Base-by-base conservation (phyloP, 2,113 vertebrate species). In the Phalacrocorax aristotelis region DNA sequence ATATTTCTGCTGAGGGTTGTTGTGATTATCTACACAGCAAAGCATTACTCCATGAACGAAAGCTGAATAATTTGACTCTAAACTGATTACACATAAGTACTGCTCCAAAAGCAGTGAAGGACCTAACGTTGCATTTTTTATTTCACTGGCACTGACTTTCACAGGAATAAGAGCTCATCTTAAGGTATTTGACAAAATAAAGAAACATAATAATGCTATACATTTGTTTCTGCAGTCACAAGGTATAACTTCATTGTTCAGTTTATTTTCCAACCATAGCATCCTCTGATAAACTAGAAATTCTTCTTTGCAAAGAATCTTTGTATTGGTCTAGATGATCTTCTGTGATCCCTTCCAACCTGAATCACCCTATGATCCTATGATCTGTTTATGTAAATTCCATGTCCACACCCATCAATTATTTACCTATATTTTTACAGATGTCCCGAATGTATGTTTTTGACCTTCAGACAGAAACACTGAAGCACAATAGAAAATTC, bases 361-460 rank as follows among this genome's bases (percentile, higher is more conserved):
- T 83, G 71, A 93, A 55, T 76, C 52, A 86, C 71, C 44, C 52
- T 76, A 30, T 20, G 65, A 87, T 85, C 61, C 60, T 82, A 7
- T 58, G 83, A 94, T 86, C 65, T 79, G 26, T 80, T 94, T 86
- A 72, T 70, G 49, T 74, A 89, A 95, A 97, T 94, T 88, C 78
- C n/a, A 62, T 6, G 30, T 79, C 51, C 85, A 64, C 51, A 71
- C 64, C 52, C 87, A 88, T 96, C 92, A 94, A 76, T 95, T 92
- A 96, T 92, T 96, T 70, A 90, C 68, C 66, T 58, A 2, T 71
- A 82, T 94, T 93, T 85, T 92, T 92, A 92, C 49, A 95, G 77
- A 86, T 79, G 51, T 80, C 75, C 82, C 86, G 90, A 51, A 94
- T 74, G 65, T 40, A 84, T 75, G 34, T 18, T 80, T 96, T 82